These are phyloP conservation scores for Phrixothrix hirtus DNA, from an alignment of 2,888 invertebrate genomes.

Conservation along the genomic window DNA sequence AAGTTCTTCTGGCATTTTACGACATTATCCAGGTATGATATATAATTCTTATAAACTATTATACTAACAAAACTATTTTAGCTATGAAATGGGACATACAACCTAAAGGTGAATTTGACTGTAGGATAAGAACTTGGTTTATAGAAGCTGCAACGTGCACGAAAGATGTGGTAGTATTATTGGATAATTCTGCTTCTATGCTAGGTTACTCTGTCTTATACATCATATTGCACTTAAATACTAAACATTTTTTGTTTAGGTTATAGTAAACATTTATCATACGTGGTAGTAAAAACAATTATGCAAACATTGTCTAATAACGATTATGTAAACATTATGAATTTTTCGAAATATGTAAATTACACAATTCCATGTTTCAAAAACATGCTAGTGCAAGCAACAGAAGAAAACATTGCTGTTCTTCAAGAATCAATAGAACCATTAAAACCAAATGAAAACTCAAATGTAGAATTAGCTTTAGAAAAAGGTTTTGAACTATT, in stretches of 20 bases:
- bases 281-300: constrained; percentile 84
- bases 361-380: constrained; percentile 86
- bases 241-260: constrained; percentile 37
- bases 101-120: constrained; percentile 83
- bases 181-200: constrained; percentile 98
- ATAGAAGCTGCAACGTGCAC: constrained; percentile 97
- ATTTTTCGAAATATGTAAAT: constrained; percentile 70
- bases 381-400: constrained; percentile 83
- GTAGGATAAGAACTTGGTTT: constrained; percentile 91
- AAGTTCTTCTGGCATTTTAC: constrained; percentile 87
- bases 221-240: constrained; percentile 1
- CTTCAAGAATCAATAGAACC: constrained; percentile 71
- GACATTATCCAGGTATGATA: constrained; percentile 76
- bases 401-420: constrained; percentile 78
- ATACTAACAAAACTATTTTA: constrained; percentile 36
- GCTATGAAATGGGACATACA: constrained; percentile 71
- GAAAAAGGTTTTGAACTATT: constrained; percentile 82
- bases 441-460: constrained; percentile 75
- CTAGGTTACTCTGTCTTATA: constrained; percentile 65
- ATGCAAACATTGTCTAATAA: constrained; percentile 96
- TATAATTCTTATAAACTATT: no score
- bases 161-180: constrained; percentile 93
- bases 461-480: constrained; percentile 83
- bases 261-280: constrained; percentile 69
- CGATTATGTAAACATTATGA: constrained; percentile 93